Percentiles rank a stretch among this genome's conserved stretches.
Evolutionary conservation across 2,113 vertebrate species (phyloP).

Genomic region (Macquaria australasica): DNA sequence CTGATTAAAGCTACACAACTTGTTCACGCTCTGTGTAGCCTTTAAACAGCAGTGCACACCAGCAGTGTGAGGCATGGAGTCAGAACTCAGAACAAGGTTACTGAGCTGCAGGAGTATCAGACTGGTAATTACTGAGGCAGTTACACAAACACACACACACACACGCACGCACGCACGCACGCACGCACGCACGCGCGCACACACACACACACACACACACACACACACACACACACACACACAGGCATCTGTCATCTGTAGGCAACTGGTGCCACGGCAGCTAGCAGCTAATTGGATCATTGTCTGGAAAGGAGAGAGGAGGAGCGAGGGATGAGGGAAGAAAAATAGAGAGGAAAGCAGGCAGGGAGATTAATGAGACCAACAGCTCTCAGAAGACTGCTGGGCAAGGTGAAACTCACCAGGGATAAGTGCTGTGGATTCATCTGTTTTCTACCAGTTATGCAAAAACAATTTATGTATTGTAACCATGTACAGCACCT

Average conservation of each 20-base stretch:
- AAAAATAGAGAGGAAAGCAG: slow-evolving; percentile 55
- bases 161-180: slow-evolving; percentile 25
- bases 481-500: background rate
- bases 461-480: slow-evolving; percentile 30
- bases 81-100: slow-evolving; percentile 65
- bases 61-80: slow-evolving; percentile 41
- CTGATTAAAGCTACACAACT: slow-evolving; percentile 41
- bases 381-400: slow-evolving; percentile 67
- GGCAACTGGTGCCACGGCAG: slow-evolving; percentile 79
- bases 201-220: slow-evolving; percentile 30
- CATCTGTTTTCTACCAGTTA: slow-evolving; percentile 39
- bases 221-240: slow-evolving; percentile 32
- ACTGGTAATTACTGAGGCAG: slow-evolving; percentile 62
- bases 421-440: slow-evolving; percentile 57
- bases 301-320: slow-evolving; percentile 80
- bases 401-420: slow-evolving; percentile 70
- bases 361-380: slow-evolving; percentile 71
- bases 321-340: slow-evolving; percentile 63
- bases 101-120: slow-evolving; percentile 61
- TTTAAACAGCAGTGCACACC: slow-evolving; percentile 44
- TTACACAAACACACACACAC: slow-evolving; percentile 29
- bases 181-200: slow-evolving; percentile 34
- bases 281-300: slow-evolving; percentile 84
- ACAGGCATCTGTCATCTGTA: slow-evolving; percentile 69
- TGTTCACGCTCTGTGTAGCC: slow-evolving; percentile 32